Evolutionary conservation across 1,140 invertebrate genomes (phyloP), one percentile per base, ranked within the genome.

Genomic region (Atta cephalotes): DNA sequence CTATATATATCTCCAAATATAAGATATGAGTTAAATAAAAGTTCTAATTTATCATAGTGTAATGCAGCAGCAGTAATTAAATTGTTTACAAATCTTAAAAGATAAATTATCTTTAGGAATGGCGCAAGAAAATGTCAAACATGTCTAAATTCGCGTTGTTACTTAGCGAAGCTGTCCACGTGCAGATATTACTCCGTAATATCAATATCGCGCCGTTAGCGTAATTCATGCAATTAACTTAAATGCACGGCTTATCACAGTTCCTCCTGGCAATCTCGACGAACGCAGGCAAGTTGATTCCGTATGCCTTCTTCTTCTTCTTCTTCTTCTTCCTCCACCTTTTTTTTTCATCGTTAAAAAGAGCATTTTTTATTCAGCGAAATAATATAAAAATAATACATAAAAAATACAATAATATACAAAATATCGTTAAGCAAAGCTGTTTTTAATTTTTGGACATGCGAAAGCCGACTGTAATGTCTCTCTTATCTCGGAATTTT

Each of bases 211-310:
- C 56, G 70, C n/a, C 28, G 56, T 82, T 39, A 74, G 70, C 56
- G 28, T 84, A 84, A 84, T 62, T 74, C 80, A n/a, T 74, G 70
- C 80, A 51, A 84, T 84, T 84, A 76, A 84, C 80, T 84, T 84
- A 84, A 63, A 39, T 51, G 53, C 56, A 84, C 51, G 56, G 70
- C 39, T 84, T 56, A 62, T 74, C 68, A 16, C 56, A 28, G 14
- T 25, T 84, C 6, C 80, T 84, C 10, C 70, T 56, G 70, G n/a
- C 70, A 84, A 76, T 84, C 80, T 84, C 70, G n/a, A 70, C 39
- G 39, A 58, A 62, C 28, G 53, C 80, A 25, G n/a, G 18, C 39
- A 62, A 84, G 80, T 31, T 82, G n/a, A 81, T 76, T 51, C 14
- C 39, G 39, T 25, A 7, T 28, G 12, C 4, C 39, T 53, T 45